Percentiles rank a stretch among this genome's conserved stretches.
phyloP scores from a whole-genome alignment of 2,888 invertebrate species.

The Ophraella communa region DNA sequence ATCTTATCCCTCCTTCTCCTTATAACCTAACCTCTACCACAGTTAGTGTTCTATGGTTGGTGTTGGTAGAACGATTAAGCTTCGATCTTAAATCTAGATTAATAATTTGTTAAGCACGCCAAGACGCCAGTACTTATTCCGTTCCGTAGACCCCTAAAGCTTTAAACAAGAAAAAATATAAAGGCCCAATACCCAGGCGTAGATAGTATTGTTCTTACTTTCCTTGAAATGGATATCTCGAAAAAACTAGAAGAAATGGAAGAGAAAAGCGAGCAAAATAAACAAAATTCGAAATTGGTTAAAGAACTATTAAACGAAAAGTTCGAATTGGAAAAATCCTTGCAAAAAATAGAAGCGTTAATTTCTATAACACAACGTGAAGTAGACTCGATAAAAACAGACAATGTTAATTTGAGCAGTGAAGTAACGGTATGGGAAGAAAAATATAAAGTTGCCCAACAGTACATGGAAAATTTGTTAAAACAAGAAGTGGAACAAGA shows the following conservation, averaged over 20 bases:
- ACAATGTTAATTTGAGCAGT: neutral
- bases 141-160: too few relatives aligned
- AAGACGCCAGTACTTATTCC: too few relatives aligned
- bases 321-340: slow-evolving; percentile 26
- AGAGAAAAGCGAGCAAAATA: slow-evolving; percentile 1
- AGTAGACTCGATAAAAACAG: slow-evolving; percentile 16
- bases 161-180: too few relatives aligned
- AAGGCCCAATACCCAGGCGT: too few relatives aligned
- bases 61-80: too few relatives aligned
- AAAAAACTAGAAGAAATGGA: slow-evolving; percentile 20
- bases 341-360: slow-evolving; percentile 12
- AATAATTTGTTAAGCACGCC: too few relatives aligned
- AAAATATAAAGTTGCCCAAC: slow-evolving; percentile 12
- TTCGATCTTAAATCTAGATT: too few relatives aligned
- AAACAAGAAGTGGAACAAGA: slow-evolving; percentile 17
- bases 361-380: slow-evolving; percentile 11
- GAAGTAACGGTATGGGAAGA: slow-evolving; percentile 8
- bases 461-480: slow-evolving; percentile 8
- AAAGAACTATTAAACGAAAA: slow-evolving; percentile 23
- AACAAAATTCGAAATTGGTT: slow-evolving; percentile 4
- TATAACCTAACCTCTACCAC: too few relatives aligned
- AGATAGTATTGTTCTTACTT: too few relatives aligned
- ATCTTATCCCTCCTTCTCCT: too few relatives aligned
- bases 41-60: too few relatives aligned
- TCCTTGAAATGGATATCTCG: slow-evolving; percentile 28